Percentiles rank a stretch among this genome's conserved stretches.
Conservation (phyloP, 1,140 invertebrate species). For the Amyelois transitella region DNA sequence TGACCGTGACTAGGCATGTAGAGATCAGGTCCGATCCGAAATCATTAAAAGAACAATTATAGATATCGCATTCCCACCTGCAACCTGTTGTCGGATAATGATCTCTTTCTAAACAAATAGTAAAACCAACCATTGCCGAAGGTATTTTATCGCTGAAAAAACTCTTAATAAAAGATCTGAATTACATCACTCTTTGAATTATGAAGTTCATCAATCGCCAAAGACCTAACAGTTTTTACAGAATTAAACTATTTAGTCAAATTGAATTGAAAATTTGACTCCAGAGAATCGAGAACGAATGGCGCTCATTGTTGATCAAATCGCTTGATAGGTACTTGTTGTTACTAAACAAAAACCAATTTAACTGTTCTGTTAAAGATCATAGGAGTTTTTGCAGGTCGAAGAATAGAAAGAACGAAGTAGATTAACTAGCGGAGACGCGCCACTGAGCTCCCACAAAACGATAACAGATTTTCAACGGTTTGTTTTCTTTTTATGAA, state of each 20-base stretch:
- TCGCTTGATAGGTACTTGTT: conserved; percentile 26
- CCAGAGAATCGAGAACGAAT: conserved; percentile 12
- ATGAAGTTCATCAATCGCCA: not conserved
- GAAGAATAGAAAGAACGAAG: conserved; percentile 44
- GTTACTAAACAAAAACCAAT: conserved; percentile 52
- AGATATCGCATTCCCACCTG: conserved; percentile 71
- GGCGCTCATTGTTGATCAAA: conserved; percentile 20
- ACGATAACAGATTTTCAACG: conserved; percentile 62
- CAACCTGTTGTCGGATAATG: conserved; percentile 68
- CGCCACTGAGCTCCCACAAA: conserved; percentile 52
- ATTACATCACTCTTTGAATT: not conserved
- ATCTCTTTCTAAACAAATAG: conserved; percentile 69
- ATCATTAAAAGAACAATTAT: conserved; percentile 74
- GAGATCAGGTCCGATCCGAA: conserved; percentile 54
- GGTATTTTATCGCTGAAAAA: no score
- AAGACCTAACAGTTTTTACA: not conserved
- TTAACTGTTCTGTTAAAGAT: conserved; percentile 53
- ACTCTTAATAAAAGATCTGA: no score
- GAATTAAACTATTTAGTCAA: conserved; percentile 8
- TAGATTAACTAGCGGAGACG: conserved; percentile 46
- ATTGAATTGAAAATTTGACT: conserved; percentile 21
- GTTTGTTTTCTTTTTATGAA: conserved; percentile 57
- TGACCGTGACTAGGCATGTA: conserved; percentile 69
- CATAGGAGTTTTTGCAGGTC: conserved; percentile 48
- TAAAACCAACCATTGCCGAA: conserved; percentile 27